These are phyloP conservation scores for Clarias gariepinus DNA, from an alignment of 2,113 vertebrate genomes.

Conservation along the genomic window DNA sequence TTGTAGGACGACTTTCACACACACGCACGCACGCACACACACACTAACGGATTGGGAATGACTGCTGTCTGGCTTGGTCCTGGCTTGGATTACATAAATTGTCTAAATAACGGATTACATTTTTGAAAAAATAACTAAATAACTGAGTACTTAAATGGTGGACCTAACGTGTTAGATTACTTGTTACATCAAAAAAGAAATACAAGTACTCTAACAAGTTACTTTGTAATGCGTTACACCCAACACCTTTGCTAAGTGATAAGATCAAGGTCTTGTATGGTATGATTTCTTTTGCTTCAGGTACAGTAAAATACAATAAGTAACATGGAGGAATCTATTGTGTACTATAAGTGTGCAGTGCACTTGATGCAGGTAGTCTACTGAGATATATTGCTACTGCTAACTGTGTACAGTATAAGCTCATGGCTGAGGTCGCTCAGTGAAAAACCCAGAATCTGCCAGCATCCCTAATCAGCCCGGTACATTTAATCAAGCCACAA, in stretches of 20 bases:
- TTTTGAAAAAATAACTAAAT: no score
- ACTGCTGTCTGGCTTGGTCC: no score
- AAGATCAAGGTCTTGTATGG: not conserved
- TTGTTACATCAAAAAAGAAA: no score
- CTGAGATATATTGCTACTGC: conserved; percentile 13
- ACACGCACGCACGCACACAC: no score
- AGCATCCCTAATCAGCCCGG: not conserved
- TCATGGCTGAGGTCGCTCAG: conserved; percentile 8
- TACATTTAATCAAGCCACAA: conserved; percentile 9
- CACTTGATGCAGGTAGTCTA: not conserved
- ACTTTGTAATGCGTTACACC: no score
- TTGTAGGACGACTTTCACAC: no score
- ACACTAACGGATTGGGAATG: no score
- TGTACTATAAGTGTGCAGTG: not conserved
- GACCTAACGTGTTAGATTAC: no score
- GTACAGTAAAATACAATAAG: not conserved
- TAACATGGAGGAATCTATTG: not conserved
- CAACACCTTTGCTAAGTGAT: not conserved
- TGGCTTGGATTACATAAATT: no score
- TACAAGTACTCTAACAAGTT: no score
- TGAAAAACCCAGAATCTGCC: conserved; percentile 18
- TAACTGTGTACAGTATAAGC: not conserved
- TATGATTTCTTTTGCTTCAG: not conserved
- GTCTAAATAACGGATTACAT: no score
- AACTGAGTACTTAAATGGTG: no score